These are phyloP conservation scores for Boloria selene DNA, from an alignment of 2,888 invertebrate genomes.

Conservation along the genomic window DNA sequence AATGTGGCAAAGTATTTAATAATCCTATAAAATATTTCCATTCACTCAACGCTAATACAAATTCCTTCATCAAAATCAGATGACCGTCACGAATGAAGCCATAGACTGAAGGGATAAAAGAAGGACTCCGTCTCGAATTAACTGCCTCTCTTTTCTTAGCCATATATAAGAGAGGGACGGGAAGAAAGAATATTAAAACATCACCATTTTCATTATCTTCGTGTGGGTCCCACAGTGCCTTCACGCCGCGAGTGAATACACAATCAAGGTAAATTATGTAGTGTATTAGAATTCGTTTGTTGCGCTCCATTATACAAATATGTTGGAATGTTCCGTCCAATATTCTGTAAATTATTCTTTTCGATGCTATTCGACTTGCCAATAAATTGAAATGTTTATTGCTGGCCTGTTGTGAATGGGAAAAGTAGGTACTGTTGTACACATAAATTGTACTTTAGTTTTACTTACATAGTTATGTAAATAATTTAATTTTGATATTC, in stretches of 20 bases:
- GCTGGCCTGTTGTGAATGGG: conserved; percentile 5
- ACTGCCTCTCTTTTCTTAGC: conserved; percentile 23
- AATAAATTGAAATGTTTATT: conserved; percentile 43
- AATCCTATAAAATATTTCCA: conserved; percentile 39
- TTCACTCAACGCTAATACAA: conserved; percentile 39
- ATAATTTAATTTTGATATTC: no score
- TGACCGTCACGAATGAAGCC: conserved; percentile 64
- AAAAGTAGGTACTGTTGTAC: conserved; percentile 1
- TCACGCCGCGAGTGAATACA: conserved; percentile 61
- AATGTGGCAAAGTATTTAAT: conserved; percentile 31
- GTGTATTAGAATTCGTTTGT: conserved; percentile 59
- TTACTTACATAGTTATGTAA: no score
- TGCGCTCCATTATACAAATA: conserved; percentile 46
- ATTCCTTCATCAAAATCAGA: conserved; percentile 57
- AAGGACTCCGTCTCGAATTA: conserved; percentile 34
- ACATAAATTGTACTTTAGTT: no score
- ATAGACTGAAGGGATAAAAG: conserved; percentile 41
- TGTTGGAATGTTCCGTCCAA: conserved; percentile 40
- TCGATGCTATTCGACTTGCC: conserved; percentile 28
- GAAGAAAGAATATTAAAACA: conserved; percentile 56
- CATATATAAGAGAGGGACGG: conserved; percentile 47
- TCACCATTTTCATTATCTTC: conserved; percentile 66
- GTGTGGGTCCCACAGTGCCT: conserved; percentile 66
- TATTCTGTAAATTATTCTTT: conserved; percentile 38
- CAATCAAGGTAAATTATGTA: conserved; percentile 65